A percentile compares a stretch with the other conserved stretches of the same genome.
Evolutionary conservation across 2,797 vertebrate genomes (phyloP).

Genomic region (Valencia hispanica): DNA sequence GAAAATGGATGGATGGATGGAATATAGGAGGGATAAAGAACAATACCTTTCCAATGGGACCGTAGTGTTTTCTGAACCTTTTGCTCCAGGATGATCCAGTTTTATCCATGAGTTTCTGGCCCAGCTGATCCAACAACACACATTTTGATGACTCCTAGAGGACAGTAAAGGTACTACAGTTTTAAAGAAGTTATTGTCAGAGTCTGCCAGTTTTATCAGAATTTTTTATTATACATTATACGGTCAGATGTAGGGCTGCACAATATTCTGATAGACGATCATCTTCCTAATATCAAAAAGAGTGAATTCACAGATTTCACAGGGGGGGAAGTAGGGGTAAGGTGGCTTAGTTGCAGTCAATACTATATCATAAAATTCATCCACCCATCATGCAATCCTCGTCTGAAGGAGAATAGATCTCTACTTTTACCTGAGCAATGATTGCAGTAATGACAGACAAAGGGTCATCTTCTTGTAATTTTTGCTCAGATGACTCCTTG

Average conservation of each 20-base stretch:
- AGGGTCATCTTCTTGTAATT: slow-evolving; percentile 81
- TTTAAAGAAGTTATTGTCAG: background rate
- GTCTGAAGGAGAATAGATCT: background rate
- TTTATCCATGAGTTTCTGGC: slow-evolving; percentile 91
- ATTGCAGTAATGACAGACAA: slow-evolving; percentile 82
- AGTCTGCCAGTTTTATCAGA: background rate
- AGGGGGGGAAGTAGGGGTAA: background rate
- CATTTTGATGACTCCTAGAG: slow-evolving; percentile 76
- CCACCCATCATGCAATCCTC: background rate
- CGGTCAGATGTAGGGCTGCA: background rate
- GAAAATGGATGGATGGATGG: too few species aligned
- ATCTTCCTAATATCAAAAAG: background rate
- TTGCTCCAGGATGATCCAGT: slow-evolving; percentile 92
- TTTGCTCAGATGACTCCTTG: slow-evolving; percentile 63
- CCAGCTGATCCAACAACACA: slow-evolving; percentile 88
- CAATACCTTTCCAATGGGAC: slow-evolving; percentile 89
- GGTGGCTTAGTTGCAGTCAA: background rate
- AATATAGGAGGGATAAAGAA: background rate
- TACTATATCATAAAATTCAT: background rate
- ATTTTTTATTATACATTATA: too few species aligned
- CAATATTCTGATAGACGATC: background rate
- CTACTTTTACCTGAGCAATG: slow-evolving; percentile 84
- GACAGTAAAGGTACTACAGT: slow-evolving; percentile 31
- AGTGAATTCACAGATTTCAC: background rate
- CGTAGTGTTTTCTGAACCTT: slow-evolving; percentile 88